Conservation (phyloP, 1,140 invertebrate genomes). For the Eurytemora carolleeae region DNA sequence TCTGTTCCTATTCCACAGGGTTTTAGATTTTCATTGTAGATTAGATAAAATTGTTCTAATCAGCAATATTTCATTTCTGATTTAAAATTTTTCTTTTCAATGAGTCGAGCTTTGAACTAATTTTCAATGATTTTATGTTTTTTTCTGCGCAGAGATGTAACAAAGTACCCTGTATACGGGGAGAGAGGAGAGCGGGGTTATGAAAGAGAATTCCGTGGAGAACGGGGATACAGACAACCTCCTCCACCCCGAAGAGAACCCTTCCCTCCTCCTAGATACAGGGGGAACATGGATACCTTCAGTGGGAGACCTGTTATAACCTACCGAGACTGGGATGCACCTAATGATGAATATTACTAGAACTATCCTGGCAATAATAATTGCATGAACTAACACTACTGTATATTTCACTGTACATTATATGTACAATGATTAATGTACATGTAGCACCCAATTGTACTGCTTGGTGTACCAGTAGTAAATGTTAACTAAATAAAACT, state of each 20-base stretch:
- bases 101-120: too few species aligned
- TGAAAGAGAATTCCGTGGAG: slow-evolving; percentile 15
- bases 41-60: too few species aligned
- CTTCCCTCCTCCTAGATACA: slow-evolving; percentile 15
- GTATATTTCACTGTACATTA: neutral
- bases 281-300: slow-evolving; percentile 12
- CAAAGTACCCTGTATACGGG: slow-evolving; percentile 13
- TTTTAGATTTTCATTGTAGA: too few species aligned
- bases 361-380: too few species aligned
- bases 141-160: slow-evolving; percentile 16
- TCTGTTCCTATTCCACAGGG: too few species aligned
- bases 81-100: too few species aligned
- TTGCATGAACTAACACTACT: too few species aligned
- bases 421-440: neutral
- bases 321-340: slow-evolving; percentile 15
- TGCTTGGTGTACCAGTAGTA: too few species aligned
- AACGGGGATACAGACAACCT: slow-evolving; percentile 12
- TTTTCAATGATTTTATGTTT: too few species aligned
- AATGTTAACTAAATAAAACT: too few species aligned
- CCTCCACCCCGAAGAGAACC: slow-evolving; percentile 8
- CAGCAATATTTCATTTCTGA: too few species aligned
- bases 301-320: slow-evolving; percentile 12
- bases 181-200: slow-evolving; percentile 7
- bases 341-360: slow-evolving; percentile 9
- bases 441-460: neutral